Evolutionary conservation across 1,140 invertebrate genomes (phyloP), one percentile per base, ranked within the genome.

Genomic region (Drosophila nigromelanica): DNA sequence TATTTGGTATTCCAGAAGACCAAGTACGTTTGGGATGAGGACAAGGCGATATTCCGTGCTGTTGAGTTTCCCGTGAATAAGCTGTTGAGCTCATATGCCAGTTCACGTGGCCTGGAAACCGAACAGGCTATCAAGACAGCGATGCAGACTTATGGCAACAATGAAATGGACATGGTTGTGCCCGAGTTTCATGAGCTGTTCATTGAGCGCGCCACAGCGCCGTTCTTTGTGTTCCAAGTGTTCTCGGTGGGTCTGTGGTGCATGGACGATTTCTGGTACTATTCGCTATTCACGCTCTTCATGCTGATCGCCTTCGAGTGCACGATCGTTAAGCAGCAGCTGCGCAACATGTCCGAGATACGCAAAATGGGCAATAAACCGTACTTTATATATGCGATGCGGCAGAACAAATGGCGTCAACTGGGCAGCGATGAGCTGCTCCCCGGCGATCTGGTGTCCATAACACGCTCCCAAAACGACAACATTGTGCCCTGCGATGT

Each of bases 281-380:
- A 99, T 92, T 98, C 97, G 66, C 94, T 99, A 30, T 99, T 99
- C 90, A 99, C 99, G 0, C 94, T 99, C 1, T 94, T 98, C 48
- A 99, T 99, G 99, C 94, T 99, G 39, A 95, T 99, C 21, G 95
- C 98, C 76, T 99, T 99, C 92, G 99, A 99, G 92, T 99, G 98
- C 74, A 99, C 98, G 5, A 94, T 99, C 27, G 99, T 99, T 1
- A 98, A 99, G 85, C 99, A 99, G 90, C 99, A 99, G 91, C 90
- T 99, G 5, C 93, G 97, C 76, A 99, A 99, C 92, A 99, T 99
- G 97, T 95, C 97, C n/a, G 98, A 99, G 93, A 99, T 99, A 76
- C 94, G 98, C n/a, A 98, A 99, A 93, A 99, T 99, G 99, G 99
- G 98, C 14, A 99, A 98, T 79, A 98, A 98, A 92, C 98, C 98